Conservation (phyloP, 2,113 vertebrate genomes). For the Puntigrus tetrazona region DNA sequence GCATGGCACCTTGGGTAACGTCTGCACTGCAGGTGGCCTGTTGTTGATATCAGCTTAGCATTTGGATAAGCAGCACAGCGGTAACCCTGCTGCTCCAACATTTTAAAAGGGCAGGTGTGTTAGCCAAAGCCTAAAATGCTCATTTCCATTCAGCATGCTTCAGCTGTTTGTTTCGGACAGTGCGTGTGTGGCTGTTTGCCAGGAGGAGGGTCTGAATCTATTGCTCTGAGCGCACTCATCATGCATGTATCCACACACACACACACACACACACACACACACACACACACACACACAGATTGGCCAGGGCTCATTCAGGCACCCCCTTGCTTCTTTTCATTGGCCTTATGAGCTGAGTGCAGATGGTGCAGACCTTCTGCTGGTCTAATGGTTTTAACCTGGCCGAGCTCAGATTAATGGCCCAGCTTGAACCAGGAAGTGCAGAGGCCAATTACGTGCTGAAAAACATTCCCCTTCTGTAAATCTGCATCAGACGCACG, state of each 20-base stretch:
- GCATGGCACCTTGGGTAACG: background rate
- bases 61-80: background rate
- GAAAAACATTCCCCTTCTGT: background rate
- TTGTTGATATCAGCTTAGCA: constrained; percentile 16
- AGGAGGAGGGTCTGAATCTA: background rate
- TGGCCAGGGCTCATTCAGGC: background rate
- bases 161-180: background rate
- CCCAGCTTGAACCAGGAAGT: constrained; percentile 17
- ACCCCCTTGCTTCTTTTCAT: background rate
- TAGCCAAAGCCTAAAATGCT: constrained; percentile 6
- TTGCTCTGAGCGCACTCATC: background rate
- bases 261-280: background rate
- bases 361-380: constrained; percentile 48
- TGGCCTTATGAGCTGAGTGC: constrained; percentile 46
- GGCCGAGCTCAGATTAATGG: constrained; percentile 45
- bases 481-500: background rate
- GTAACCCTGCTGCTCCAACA: constrained; percentile 8
- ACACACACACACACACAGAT: background rate
- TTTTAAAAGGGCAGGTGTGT: constrained; percentile 37
- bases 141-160: constrained; percentile 31
- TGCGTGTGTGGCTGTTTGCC: constrained; percentile 13
- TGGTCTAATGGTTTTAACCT: constrained; percentile 55
- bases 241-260: background rate
- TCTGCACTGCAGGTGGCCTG: constrained; percentile 24
- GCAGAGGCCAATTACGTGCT: background rate